Base-by-base conservation (phyloP, 2,797 vertebrate species). In the Chaetophractus vellerosus region DNA sequence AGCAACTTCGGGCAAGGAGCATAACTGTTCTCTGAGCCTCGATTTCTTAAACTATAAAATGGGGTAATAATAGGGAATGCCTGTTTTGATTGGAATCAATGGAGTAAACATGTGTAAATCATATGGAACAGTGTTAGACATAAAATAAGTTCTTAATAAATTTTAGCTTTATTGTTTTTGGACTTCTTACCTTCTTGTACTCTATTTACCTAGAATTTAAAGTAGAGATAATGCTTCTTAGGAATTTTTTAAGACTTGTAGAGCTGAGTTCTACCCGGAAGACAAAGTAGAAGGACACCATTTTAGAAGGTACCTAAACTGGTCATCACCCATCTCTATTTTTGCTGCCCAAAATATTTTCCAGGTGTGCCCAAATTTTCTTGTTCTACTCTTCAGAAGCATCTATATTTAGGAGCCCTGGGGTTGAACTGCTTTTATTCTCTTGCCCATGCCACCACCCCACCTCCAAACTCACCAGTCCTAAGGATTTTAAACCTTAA, bases 171-270 rank as follows among this genome's bases (percentile, higher is more conserved):
- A 52, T 61, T 36, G 7, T 71, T 78, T 28, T 55, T 95, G 59
- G 33, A 33, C 33, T 69, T 81, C 75, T 79, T 93, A 19, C 18
- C 59, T 15, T 80, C 19, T 91, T 80, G 41, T 1, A 71, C 18
- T 83, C 24, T 23, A 12, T 41, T 21, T 89, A 78, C 66, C 57
- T 68, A 64, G 21, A 64, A 69, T 91, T 96, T 50, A 85, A 91
- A 66, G 81, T 55, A 2, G 28, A 94, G 6, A 33, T 78, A 81
- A 85, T 57, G 9, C 23, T 93, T 52, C 55, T 23, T n/a, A 74
- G 55, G 12, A 74, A 19, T 93, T 16, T 83, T 89, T 96, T 64
- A 95, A 93, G 21, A 55, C 61, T 80, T 59, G 11, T 18, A 83
- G 38, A 89, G 50, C 36, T 78, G 55, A 69, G 18, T 91, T 90